Evolutionary conservation across 2,113 vertebrate species (phyloP), one percentile per base, ranked within the genome.

Genomic region (Sminthopsis crassicaudata): DNA sequence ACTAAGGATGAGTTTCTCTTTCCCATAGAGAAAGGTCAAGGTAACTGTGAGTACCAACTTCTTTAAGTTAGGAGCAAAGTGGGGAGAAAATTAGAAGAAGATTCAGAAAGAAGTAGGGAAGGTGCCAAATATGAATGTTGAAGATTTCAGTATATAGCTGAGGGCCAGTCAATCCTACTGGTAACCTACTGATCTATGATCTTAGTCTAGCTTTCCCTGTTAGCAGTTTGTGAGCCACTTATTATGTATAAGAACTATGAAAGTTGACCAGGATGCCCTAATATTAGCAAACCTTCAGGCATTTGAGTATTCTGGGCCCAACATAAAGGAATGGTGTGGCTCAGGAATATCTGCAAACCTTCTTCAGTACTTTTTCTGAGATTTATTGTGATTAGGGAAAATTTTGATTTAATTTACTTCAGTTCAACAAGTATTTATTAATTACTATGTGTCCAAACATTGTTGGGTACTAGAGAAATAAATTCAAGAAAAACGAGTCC

Each of bases 351-450:
- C 67, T 42, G 16, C 23, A 84, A 42, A 84, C 8, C 19, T 48
- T 48, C 50, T 50, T 8, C 50, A 50, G 50, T 50, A 36, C 97
- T 91, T 95, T 94, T 94, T 93, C 94, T 96, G 95, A 48, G 90
- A 76, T 94, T 96, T 91, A 88, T 8, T n/a, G 51, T 90, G n/a
- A 94, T 95, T 91, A 57, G 54, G 96, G 93, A 93, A 95, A 60
- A 27, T 90, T 93, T 93, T 96, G 84, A 92, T 97, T 95, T 53
- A 91, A 53, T 46, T 96, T 88, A 90, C 94, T 92, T n/a, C 36
- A 76, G 42, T 8, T 76, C 67, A 42, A 76, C 14, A n/a, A n/a
- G 1, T 42, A 76, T 76, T n/a, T n/a, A 76, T 76, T 42, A 76
- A 42, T 76, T n/a, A 76, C 4, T 76, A 19, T n/a, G 36, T 76